Conservation (phyloP, 2,797 vertebrate species). For the Silurus lanzhouensis region DNA sequence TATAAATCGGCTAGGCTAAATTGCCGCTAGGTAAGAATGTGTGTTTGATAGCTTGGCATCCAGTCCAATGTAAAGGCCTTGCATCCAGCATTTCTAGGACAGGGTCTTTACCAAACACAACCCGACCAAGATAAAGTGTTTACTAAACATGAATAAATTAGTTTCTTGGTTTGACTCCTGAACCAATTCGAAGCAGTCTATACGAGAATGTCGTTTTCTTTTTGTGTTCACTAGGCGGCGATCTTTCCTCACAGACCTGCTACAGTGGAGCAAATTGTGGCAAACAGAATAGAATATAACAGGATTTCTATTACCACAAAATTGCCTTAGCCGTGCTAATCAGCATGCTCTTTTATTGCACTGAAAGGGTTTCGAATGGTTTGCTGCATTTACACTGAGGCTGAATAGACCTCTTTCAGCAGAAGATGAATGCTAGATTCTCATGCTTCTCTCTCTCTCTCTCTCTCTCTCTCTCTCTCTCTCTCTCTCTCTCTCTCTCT, state of each 20-base stretch:
- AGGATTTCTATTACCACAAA: neutral
- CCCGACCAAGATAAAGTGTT: neutral
- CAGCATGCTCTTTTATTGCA: neutral
- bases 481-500: neutral
- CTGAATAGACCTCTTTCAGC: neutral
- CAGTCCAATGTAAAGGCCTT: too few species aligned
- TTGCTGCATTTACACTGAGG: neutral
- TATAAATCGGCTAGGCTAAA: neutral
- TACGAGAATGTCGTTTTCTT: neutral
- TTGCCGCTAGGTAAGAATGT: neutral
- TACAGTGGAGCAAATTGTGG: neutral
- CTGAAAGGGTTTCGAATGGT: neutral
- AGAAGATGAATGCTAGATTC: neutral
- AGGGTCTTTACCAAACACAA: neutral
- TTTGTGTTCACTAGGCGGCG: slow-evolving; percentile 12
- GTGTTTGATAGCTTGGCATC: too few species aligned
- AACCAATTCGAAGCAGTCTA: neutral
- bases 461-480: slow-evolving; percentile 16
- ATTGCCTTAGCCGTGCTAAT: neutral
- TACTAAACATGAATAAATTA: neutral
- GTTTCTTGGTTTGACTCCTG: neutral
- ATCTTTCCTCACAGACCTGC: slow-evolving; percentile 2
- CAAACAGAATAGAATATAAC: neutral
- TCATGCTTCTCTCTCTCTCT: slow-evolving; percentile 8
- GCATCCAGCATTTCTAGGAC: neutral